Base-by-base conservation (phyloP, 2,888 invertebrate species). In the Euzetes globulus region DNA sequence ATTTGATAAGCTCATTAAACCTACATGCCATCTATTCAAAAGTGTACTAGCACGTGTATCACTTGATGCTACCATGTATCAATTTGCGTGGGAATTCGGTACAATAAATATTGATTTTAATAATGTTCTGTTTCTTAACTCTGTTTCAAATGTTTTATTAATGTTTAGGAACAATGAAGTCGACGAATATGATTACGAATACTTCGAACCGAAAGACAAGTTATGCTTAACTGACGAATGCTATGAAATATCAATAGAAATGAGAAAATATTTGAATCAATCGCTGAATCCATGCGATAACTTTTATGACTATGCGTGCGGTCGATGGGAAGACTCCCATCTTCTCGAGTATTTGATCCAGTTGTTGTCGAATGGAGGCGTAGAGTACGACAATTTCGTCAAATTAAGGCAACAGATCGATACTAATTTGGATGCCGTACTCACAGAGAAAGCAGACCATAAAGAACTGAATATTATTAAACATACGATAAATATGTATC, bases 241-340 rank as follows among this genome's bases (percentile, higher is more conserved):
- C 58, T 58, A 22, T n/a, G 55, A 74, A 71, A 37, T 37, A 25
- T 50, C 71, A 5, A 37, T 25, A 1, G 74, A 74, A 52, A 74
- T 74, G 71, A 74, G 55, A 27, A 52, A 27, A 13, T 74, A 74
- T 45, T 45, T 74, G 15, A 74, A 74, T 71, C 47, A 55, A 29
- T 41, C 71, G 0, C 17, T 74, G 13, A 55, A 74, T 22, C 71
- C 74, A 11, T 74, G 74, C 70, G 74, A 74, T 3, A 71, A 52
- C n/a, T 74, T 74, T 41, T 74, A 74, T 71, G 74, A 74, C 55
- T 74, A 41, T 37, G 74, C 74, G 25, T 74, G 74, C 37, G 71
- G 71, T 17, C 25, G 71, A n/a, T 74, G 74, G 74, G 52, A 74
- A 27, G 71, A 71, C 45, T 55, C 50, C 22, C 74, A 74, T 22